Evolutionary conservation across 2,113 vertebrate genomes (phyloP).

Genomic region (Empidonax alnorum): DNA sequence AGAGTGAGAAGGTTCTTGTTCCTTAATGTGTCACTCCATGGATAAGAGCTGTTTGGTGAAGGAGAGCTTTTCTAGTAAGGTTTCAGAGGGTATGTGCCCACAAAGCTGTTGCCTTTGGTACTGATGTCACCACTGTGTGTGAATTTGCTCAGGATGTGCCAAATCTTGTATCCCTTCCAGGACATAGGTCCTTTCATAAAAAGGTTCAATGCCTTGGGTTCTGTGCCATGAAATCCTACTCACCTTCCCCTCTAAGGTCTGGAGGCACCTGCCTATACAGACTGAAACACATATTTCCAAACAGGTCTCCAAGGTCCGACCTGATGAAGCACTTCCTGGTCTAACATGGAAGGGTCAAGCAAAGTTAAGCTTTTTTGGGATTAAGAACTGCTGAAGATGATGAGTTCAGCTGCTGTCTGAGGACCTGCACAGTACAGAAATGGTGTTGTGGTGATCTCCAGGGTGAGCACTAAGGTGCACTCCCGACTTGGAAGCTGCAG

Average conservation of each 20-base stretch:
- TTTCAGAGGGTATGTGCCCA: neutral
- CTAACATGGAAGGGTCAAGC: neutral
- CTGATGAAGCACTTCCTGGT: neutral
- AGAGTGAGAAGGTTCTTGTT: neutral
- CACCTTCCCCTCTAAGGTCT: neutral
- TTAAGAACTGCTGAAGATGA: neutral
- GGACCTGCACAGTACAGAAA: neutral
- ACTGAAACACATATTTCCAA: rapidly evolving
- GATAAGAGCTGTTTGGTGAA: neutral
- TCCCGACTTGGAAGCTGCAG: neutral
- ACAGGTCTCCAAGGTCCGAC: neutral
- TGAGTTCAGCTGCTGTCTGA: neutral
- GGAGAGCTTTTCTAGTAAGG: neutral
- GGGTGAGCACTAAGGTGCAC: neutral
- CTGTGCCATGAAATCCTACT: neutral
- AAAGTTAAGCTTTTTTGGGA: neutral
- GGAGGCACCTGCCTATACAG: neutral
- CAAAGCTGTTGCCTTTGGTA: neutral
- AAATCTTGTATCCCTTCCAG: neutral
- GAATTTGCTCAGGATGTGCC: neutral
- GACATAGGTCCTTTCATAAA: neutral
- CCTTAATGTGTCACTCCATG: neutral
- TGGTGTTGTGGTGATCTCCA: neutral
- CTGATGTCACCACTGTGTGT: neutral
- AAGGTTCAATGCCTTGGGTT: neutral